Base-by-base conservation (phyloP, 2,113 vertebrate genomes). In the Stigmatopora argus region DNA sequence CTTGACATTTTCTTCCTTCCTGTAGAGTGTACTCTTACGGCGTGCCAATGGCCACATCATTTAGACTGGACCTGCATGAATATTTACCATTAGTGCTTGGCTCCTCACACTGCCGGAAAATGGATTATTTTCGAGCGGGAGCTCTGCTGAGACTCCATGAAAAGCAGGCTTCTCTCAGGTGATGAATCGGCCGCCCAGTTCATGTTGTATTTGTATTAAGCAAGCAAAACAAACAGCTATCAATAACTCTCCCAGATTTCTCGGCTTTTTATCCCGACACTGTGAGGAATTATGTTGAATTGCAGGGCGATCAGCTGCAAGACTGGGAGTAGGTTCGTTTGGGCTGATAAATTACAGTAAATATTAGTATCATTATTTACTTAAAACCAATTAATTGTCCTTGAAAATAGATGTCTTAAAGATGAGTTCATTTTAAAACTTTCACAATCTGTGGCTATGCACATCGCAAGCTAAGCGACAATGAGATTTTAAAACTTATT, bases 221-320 rank as follows among this genome's bases (percentile, higher is more conserved):
- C 90, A 88, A 90, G 90, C 89, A 92, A 91, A 92, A 90, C 90
- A 91, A 92, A 90, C 83, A 85, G 80, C 85, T 82, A 35, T 88
- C 91, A 91, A 88, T 92, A 91, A 88, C 80, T 70, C 75, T 84
- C 5, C 13, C 82, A 77, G 71, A 81, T 78, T 83, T 71, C 88
- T 87, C 77, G 73, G 72, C 78, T 64, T 86, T 73, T 65, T 72
- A 73, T 74, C 68, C 66, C 70, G 7, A 55, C 52, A 38, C 55
- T 78, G 72, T 65, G 57, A 72, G 66, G 71, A 67, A 80, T 71
- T 74, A 75, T 31, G 66, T 57, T 45, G 73, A 60, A 64, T 83
- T 79, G 77, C 71, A 72, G 78, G 45, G 58, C 65, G 64, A 73
- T 80, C 72, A 66, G 78, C 75, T 84, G 75, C 59, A 67, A 59